Percentiles rank a stretch among this genome's conserved stretches.
Evolutionary conservation across 2,797 vertebrate genomes (phyloP).

Genomic region (Leptatherina wallacei): DNA sequence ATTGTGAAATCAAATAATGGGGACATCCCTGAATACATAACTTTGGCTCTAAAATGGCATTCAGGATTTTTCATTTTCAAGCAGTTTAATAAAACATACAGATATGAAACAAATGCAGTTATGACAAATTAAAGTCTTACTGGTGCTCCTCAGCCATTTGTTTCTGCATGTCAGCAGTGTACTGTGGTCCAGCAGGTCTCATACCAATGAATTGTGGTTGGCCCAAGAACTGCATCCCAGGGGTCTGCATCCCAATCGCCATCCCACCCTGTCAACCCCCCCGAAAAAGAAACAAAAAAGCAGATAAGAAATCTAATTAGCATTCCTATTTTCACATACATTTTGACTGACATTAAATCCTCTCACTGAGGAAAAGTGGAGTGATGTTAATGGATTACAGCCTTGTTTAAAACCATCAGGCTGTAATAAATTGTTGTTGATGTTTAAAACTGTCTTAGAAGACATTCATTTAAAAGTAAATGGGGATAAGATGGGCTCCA

Average conservation of each 20-base stretch:
- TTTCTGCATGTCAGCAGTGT: conserved; percentile 93
- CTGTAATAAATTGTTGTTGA: conserved; percentile 12
- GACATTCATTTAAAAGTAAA: conserved; percentile 20
- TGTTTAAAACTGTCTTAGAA: conserved; percentile 23
- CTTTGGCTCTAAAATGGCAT: neutral
- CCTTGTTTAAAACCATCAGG: conserved; percentile 28
- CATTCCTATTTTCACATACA: conserved; percentile 7
- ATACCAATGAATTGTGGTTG: conserved; percentile 93
- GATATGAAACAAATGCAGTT: neutral
- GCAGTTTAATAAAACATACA: neutral
- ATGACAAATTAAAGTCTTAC: conserved; percentile 80
- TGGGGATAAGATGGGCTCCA: conserved; percentile 8
- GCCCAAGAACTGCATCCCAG: conserved; percentile 92
- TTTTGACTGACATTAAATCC: conserved; percentile 21
- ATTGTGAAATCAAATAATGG: too few species aligned
- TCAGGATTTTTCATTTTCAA: neutral
- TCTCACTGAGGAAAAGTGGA: conserved; percentile 12
- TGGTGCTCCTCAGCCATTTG: conserved; percentile 98
- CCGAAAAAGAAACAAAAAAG: conserved; percentile 1
- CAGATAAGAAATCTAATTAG: conserved; percentile 24
- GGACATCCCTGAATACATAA: neutral
- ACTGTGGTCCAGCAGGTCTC: conserved; percentile 89
- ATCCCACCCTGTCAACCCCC: conserved; percentile 86
- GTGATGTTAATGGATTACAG: conserved; percentile 19
- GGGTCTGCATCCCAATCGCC: conserved; percentile 90